Percentiles rank a stretch among this genome's conserved stretches.
Evolutionary conservation across 2,113 vertebrate species (phyloP).

Genomic region (Rhabdornis inornatus): DNA sequence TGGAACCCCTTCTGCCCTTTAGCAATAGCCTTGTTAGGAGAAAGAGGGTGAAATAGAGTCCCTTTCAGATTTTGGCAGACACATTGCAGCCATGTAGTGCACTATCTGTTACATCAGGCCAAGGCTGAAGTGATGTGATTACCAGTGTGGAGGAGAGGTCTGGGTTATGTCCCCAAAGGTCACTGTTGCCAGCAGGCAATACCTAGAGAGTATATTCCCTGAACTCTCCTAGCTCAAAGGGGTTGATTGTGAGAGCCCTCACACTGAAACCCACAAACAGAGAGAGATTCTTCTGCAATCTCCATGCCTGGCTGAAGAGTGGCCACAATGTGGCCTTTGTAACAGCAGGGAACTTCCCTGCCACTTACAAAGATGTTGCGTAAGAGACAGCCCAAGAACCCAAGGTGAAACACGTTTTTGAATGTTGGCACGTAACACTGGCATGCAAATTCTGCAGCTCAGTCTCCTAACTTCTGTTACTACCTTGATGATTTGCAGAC

Average conservation of each 20-base stretch:
- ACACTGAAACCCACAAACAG: not conserved
- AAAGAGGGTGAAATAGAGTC: constrained; percentile 1
- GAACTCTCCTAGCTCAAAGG: constrained; percentile 12
- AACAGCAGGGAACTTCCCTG: not conserved
- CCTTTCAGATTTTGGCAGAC: constrained; percentile 24
- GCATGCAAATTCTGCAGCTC: not conserved
- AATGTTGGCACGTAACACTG: not conserved
- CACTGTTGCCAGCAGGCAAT: constrained; percentile 35
- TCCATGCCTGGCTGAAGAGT: not conserved
- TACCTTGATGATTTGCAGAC: not conserved
- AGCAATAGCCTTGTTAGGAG: not conserved
- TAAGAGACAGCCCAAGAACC: not conserved
- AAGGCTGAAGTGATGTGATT: not conserved
- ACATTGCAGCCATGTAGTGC: not conserved
- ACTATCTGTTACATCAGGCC: not conserved
- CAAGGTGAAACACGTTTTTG: not conserved
- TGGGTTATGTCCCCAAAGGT: constrained; percentile 41
- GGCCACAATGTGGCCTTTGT: constrained; percentile 25
- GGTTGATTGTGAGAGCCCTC: constrained; percentile 22
- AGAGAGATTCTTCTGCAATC: constrained; percentile 29
- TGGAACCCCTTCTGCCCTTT: constrained; percentile 10
- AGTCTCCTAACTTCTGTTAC: not conserved
- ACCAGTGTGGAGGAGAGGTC: not conserved
- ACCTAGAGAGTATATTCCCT: constrained; percentile 20
- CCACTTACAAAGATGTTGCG: not conserved